Evolutionary conservation across 2,888 invertebrate genomes (phyloP).

Genomic region (Romanomermis culicivorax): DNA sequence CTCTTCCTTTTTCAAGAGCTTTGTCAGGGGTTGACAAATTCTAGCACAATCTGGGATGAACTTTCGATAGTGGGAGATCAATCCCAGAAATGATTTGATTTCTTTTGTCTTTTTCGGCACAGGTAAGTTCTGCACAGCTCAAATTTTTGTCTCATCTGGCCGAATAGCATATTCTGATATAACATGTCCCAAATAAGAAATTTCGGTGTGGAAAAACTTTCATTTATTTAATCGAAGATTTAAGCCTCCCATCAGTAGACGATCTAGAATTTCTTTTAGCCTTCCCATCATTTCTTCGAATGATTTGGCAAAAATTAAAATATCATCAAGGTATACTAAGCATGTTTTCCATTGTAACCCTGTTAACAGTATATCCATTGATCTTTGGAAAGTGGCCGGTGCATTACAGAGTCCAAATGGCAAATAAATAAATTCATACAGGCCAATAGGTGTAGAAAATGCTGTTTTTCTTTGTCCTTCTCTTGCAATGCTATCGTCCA

Average conservation of each 20-base stretch:
- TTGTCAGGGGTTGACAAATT: constrained; percentile 4
- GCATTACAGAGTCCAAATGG: too few relatives aligned
- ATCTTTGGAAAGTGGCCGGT: constrained; percentile 16
- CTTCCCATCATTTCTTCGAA: constrained; percentile 13
- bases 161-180: constrained; percentile 19
- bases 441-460: too few relatives aligned
- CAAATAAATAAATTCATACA: too few relatives aligned
- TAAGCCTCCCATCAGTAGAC: constrained; percentile 5
- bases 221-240: constrained; percentile 22
- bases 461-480: too few relatives aligned
- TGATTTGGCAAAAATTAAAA: constrained; percentile 11
- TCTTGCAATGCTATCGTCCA: constrained; percentile 10
- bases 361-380: constrained; percentile 15
- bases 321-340: too few relatives aligned
- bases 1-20: neutral
- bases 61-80: too few relatives aligned
- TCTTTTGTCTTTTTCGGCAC: constrained; percentile 14
- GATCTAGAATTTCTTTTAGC: constrained; percentile 14
- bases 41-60: too few relatives aligned
- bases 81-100: constrained; percentile 15
- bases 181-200: constrained; percentile 25
- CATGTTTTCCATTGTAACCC: too few relatives aligned
- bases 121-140: constrained; percentile 16
- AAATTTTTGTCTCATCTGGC: constrained; percentile 18
- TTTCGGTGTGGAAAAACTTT: neutral